Percentiles rank a stretch among this genome's conserved stretches.
phyloP scores from a whole-genome alignment of 2,797 vertebrate genomes.

The Gallirallus australis region DNA sequence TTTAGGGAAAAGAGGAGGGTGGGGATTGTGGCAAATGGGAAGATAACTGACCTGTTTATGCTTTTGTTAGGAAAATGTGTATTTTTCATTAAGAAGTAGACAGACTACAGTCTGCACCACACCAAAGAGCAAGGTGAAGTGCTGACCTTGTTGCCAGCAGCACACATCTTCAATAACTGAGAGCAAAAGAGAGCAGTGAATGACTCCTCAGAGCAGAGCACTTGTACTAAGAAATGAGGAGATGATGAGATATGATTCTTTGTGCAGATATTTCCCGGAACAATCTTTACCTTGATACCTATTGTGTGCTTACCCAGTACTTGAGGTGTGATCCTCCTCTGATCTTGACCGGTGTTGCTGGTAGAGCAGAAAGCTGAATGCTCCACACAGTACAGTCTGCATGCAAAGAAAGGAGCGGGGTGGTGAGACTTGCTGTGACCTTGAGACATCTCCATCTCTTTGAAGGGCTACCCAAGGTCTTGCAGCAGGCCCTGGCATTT shows the following conservation, averaged over 20 bases:
- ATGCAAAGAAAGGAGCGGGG: fast-evolving
- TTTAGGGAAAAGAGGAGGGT: not conserved
- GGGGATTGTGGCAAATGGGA: not conserved
- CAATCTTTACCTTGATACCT: not conserved
- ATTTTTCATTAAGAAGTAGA: not conserved
- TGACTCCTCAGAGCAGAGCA: not conserved
- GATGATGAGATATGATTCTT: not conserved
- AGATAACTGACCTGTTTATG: not conserved
- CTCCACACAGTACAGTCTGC: not conserved
- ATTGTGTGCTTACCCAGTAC: not conserved
- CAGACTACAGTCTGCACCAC: not conserved
- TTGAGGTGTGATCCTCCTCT: not conserved
- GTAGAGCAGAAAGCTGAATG: not conserved
- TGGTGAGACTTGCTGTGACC: not conserved
- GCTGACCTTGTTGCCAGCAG: not conserved
- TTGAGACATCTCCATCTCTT: not conserved
- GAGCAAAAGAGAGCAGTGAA: not conserved
- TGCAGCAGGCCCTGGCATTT: not conserved
- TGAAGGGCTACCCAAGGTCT: not conserved
- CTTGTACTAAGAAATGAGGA: not conserved
- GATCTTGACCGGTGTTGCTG: not conserved
- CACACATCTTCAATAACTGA: not conserved
- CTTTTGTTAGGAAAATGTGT: not conserved
- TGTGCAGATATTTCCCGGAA: not conserved
- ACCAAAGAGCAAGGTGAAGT: not conserved